Conservation (phyloP, 2,113 vertebrate genomes). For the Eurystomus gularis region DNA sequence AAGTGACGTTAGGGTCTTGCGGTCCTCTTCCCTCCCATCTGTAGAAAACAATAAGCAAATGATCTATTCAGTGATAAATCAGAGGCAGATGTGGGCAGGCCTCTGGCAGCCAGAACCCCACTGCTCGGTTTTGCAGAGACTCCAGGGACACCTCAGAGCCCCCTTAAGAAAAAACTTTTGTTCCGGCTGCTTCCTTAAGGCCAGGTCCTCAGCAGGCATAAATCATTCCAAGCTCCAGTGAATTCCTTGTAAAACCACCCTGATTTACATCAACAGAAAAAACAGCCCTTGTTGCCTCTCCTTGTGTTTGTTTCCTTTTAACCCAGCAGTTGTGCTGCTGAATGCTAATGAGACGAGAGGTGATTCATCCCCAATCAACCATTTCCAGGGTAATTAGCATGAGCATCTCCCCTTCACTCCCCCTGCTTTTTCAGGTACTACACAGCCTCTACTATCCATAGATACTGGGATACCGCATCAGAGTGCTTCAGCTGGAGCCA, state of each 20-base stretch:
- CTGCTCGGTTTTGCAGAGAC: background rate
- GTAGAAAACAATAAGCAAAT: background rate
- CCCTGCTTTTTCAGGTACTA: slow-evolving; percentile 13
- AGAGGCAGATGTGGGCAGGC: background rate
- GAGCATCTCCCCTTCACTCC: slow-evolving; percentile 32
- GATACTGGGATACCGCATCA: background rate
- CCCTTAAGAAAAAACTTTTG: background rate
- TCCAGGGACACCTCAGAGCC: background rate
- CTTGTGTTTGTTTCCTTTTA: slow-evolving; percentile 48
- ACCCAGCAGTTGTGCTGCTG: slow-evolving; percentile 4
- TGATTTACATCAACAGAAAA: background rate
- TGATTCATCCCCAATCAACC: slow-evolving; percentile 25
- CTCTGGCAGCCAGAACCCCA: background rate
- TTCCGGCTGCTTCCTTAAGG: slow-evolving; percentile 8
- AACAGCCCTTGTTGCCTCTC: background rate
- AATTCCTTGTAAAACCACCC: slow-evolving; percentile 13
- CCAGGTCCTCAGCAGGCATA: background rate
- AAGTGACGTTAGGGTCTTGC: background rate
- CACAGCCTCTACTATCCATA: background rate
- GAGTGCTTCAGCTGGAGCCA: slow-evolving; percentile 25
- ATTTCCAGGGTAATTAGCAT: slow-evolving; percentile 44
- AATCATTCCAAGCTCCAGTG: slow-evolving; percentile 25
- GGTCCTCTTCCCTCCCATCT: background rate
- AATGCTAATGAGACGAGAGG: slow-evolving; percentile 47
- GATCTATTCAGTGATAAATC: background rate